Conservation (phyloP, 2,888 invertebrate species). For the Matsumyia berberina region DNA sequence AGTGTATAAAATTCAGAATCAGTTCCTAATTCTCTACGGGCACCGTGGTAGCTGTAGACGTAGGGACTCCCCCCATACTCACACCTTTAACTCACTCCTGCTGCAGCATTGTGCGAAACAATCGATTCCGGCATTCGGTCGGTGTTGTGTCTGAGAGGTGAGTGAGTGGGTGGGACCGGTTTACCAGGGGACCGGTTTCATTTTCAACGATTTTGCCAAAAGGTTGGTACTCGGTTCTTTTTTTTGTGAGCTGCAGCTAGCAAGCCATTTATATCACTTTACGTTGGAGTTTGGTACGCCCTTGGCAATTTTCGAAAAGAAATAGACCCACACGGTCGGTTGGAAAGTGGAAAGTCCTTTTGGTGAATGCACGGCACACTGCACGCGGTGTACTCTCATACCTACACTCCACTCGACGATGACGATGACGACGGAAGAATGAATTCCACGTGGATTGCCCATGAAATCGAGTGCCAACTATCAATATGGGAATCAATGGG, state of each 20-base stretch:
- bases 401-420: conserved; percentile 32
- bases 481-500: conserved; percentile 72
- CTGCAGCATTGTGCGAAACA: conserved; percentile 42
- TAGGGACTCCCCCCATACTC: conserved; percentile 27
- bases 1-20: conserved; percentile 76
- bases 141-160: conserved; percentile 63
- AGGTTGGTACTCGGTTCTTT: conserved; percentile 24
- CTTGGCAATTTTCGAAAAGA: conserved; percentile 64
- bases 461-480: conserved; percentile 75
- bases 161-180: conserved; percentile 3
- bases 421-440: conserved; percentile 21
- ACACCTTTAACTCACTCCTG: conserved; percentile 42
- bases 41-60: conserved; percentile 10
- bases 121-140: conserved; percentile 43
- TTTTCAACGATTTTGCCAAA: conserved; percentile 64
- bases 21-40: conserved; percentile 75
- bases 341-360: conserved; percentile 12
- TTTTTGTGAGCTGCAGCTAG: conserved; percentile 44
- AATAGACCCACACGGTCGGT: conserved; percentile 17
- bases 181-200: conserved; percentile 66
- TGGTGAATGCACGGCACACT: conserved; percentile 30
- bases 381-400: conserved; percentile 16
- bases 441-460: conserved; percentile 70
- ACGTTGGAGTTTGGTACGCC: conserved; percentile 52
- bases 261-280: conserved; percentile 75